Percentiles rank a stretch among this genome's conserved stretches.
These are phyloP conservation scores for Nemoura dubitans DNA, from an alignment of 2,888 invertebrate genomes.

Conservation along the genomic window DNA sequence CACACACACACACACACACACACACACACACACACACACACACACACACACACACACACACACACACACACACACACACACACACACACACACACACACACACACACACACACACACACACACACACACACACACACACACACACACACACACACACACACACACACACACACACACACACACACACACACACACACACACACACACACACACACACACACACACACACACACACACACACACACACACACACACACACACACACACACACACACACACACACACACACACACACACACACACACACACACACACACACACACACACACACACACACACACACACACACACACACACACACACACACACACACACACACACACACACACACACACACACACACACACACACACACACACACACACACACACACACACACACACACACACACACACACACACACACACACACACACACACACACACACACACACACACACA, in stretches of 20 bases:
- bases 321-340: background rate
- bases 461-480: background rate
- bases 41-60: background rate
- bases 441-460: background rate
- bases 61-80: background rate
- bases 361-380: background rate
- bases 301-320: background rate
- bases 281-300: background rate
- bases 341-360: background rate
- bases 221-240: background rate
- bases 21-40: background rate
- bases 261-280: background rate
- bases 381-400: background rate
- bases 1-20: background rate
- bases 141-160: background rate
- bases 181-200: background rate
- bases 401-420: background rate
- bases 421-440: background rate
- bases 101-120: background rate
- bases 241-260: background rate
- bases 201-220: background rate
- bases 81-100: background rate
- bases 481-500: background rate
- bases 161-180: background rate
- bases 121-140: background rate